These are phyloP conservation scores for Gerris lacustris DNA, from an alignment of 2,888 invertebrate genomes.

Conservation along the genomic window DNA sequence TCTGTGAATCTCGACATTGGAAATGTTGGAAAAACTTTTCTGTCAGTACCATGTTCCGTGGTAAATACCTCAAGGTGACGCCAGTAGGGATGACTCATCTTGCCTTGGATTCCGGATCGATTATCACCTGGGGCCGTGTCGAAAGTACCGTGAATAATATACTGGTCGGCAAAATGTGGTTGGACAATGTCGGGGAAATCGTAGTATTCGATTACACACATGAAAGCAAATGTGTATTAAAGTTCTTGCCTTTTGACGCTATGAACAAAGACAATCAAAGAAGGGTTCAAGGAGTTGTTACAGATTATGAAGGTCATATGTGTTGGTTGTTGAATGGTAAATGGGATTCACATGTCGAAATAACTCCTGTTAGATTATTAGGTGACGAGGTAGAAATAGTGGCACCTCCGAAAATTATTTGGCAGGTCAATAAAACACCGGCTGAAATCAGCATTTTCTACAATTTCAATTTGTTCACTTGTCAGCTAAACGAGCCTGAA, in stretches of 20 bases:
- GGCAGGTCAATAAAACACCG: background rate
- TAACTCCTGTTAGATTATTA: background rate
- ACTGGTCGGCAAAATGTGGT: slow-evolving; percentile 97
- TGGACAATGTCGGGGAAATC: slow-evolving; percentile 99
- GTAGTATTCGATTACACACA: slow-evolving; percentile 80
- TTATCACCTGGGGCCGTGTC: slow-evolving; percentile 51
- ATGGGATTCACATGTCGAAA: background rate
- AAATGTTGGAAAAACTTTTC: slow-evolving; percentile 96
- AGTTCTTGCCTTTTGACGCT: background rate
- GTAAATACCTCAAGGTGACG: slow-evolving; percentile 82
- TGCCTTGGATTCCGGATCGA: slow-evolving; percentile 53
- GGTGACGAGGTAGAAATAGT: background rate
- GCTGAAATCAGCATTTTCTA: background rate
- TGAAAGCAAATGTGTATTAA: slow-evolving; percentile 63
- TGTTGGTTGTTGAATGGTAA: background rate
- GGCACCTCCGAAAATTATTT: background rate
- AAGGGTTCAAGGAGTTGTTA: background rate
- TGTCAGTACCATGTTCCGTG: slow-evolving; percentile 96
- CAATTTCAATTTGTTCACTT: background rate
- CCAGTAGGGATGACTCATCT: slow-evolving; percentile 51
- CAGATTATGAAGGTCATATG: background rate
- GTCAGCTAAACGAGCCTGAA: background rate
- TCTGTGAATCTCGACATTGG: slow-evolving; percentile 85
- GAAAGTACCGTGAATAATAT: slow-evolving; percentile 95
- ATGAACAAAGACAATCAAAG: background rate